These are phyloP conservation scores for Chloropsis hardwickii DNA, from an alignment of 2,113 vertebrate species.

Conservation along the genomic window DNA sequence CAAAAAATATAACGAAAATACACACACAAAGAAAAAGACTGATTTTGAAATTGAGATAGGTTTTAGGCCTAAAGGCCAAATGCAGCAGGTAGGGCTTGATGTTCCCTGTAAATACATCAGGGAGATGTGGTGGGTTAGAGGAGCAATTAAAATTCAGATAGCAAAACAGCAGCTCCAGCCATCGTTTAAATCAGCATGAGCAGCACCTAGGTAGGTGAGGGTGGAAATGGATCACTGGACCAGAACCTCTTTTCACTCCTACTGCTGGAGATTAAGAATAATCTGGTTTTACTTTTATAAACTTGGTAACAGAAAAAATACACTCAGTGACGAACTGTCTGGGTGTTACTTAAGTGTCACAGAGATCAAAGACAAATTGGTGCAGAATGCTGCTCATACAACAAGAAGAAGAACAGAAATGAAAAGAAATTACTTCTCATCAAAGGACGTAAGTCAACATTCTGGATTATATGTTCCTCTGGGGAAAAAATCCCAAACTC, in stretches of 20 bases:
- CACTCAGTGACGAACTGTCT: neutral
- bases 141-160: neutral
- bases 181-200: neutral
- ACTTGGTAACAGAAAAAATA: neutral
- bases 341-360: neutral
- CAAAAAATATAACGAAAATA: neutral
- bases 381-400: neutral
- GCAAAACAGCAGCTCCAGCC: neutral
- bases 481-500: neutral
- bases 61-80: neutral
- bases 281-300: neutral
- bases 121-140: neutral
- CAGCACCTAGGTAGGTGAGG: neutral
- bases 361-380: neutral
- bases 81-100: neutral
- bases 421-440: neutral
- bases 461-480: neutral
- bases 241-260: neutral
- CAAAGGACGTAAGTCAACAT: neutral
- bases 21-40: neutral
- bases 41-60: neutral
- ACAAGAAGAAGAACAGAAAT: neutral
- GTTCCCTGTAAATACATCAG: neutral
- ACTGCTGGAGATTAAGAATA: neutral
- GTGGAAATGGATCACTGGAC: neutral